Conservation (phyloP, 2,888 invertebrate genomes). For the Flabesymbios commensalis region DNA sequence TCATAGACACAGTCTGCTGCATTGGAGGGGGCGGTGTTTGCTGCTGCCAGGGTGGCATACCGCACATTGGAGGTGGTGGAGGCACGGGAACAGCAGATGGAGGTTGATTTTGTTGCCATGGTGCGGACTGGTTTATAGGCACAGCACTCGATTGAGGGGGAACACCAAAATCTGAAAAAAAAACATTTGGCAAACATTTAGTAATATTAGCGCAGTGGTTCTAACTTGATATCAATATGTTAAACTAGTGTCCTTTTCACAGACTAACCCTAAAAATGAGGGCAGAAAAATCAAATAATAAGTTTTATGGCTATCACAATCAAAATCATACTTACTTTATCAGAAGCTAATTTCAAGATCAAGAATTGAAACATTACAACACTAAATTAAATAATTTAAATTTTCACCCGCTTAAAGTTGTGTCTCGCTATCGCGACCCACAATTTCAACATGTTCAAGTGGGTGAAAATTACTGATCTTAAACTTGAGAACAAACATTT, state of each 20-base stretch:
- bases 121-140: slow-evolving; percentile 53
- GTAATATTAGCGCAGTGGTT: too few species aligned
- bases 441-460: too few species aligned
- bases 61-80: slow-evolving; percentile 59
- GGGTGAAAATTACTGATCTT: too few species aligned
- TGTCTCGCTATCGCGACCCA: too few species aligned
- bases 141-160: slow-evolving; percentile 42
- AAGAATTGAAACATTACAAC: too few species aligned
- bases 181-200: neutral
- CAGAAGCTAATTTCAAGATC: too few species aligned
- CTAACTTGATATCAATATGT: too few species aligned
- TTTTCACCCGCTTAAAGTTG: too few species aligned
- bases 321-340: neutral
- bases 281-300: neutral
- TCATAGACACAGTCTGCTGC: neutral
- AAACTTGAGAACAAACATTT: too few species aligned
- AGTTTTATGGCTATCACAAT: neutral
- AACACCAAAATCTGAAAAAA: slow-evolving; percentile 53
- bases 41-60: slow-evolving; percentile 52
- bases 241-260: too few species aligned
- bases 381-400: too few species aligned
- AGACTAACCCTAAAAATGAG: neutral
- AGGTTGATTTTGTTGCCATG: slow-evolving; percentile 63
- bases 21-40: slow-evolving; percentile 63
- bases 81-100: slow-evolving; percentile 63